Percentiles rank a stretch among this genome's conserved stretches.
phyloP scores from a whole-genome alignment of 2,113 vertebrate genomes.

The Hiodon alosoides region DNA sequence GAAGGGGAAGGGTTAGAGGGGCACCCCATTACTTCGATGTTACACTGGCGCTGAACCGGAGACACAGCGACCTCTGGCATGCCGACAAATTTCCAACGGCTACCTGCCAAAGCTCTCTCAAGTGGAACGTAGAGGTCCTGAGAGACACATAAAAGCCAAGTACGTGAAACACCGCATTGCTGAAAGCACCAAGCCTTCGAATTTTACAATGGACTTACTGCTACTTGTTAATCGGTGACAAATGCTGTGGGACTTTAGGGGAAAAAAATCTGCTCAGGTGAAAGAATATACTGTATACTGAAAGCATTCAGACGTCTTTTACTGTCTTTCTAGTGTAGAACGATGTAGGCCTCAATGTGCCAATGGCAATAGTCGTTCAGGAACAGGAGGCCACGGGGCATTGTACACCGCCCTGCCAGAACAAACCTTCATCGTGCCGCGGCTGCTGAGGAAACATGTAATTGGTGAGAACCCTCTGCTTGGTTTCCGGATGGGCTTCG shows the following conservation, averaged over 20 bases:
- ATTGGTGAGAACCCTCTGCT: slow-evolving; percentile 96
- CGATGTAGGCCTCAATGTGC: no score
- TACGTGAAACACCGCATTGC: no score
- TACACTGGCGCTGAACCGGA: neutral
- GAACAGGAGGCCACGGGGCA: neutral
- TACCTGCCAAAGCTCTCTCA: neutral
- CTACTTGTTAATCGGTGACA: no score
- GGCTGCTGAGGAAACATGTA: slow-evolving; percentile 99
- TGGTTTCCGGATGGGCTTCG: slow-evolving; percentile 95
- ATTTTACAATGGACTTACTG: no score
- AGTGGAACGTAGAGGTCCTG: neutral
- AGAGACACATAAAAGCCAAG: no score
- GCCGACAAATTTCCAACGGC: neutral
- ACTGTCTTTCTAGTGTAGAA: no score
- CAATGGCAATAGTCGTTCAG: neutral
- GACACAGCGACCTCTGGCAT: neutral
- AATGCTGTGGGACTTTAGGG: no score
- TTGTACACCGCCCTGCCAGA: slow-evolving; percentile 1
- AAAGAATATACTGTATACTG: no score
- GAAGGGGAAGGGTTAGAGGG: neutral
- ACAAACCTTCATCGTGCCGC: slow-evolving; percentile 86
- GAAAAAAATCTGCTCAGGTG: no score
- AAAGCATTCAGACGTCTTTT: no score
- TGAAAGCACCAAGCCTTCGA: no score
- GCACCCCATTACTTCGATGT: neutral